These are phyloP conservation scores for Crotophaga sulcirostris DNA, from an alignment of 2,113 vertebrate species.

Conservation along the genomic window DNA sequence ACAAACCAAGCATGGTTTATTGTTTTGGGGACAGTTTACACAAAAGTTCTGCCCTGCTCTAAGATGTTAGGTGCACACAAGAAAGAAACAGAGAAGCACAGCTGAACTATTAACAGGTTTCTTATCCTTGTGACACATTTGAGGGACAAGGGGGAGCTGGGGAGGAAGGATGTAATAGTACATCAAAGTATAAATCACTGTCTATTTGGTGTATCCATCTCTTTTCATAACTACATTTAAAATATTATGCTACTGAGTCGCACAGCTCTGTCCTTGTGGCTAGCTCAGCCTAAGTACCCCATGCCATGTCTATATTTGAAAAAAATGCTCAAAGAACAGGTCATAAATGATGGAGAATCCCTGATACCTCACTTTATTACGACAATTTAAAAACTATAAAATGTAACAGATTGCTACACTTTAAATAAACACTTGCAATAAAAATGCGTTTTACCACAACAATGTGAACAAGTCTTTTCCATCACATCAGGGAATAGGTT, in stretches of 20 bases:
- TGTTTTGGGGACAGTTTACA: not conserved
- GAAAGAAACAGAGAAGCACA: not conserved
- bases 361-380: not conserved
- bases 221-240: not conserved
- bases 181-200: not conserved
- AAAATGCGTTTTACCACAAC: not conserved
- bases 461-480: not conserved
- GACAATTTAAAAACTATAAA: not conserved
- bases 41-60: not conserved
- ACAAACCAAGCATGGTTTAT: not conserved
- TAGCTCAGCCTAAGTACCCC: not conserved
- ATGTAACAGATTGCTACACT: not conserved
- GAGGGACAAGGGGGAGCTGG: fast-evolving
- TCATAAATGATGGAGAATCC: not conserved
- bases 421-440: not conserved
- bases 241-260: not conserved
- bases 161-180: not conserved
- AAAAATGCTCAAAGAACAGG: not conserved
- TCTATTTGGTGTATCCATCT: not conserved
- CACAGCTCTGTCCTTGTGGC: fast-evolving
- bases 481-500: not conserved
- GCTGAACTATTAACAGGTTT: not conserved
- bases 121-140: not conserved
- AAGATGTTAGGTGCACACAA: not conserved
- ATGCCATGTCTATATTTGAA: not conserved